Percentiles rank a stretch among this genome's conserved stretches.
These are phyloP conservation scores for Laticauda laticaudata DNA, from an alignment of 2,113 vertebrate genomes.

Conservation along the genomic window DNA sequence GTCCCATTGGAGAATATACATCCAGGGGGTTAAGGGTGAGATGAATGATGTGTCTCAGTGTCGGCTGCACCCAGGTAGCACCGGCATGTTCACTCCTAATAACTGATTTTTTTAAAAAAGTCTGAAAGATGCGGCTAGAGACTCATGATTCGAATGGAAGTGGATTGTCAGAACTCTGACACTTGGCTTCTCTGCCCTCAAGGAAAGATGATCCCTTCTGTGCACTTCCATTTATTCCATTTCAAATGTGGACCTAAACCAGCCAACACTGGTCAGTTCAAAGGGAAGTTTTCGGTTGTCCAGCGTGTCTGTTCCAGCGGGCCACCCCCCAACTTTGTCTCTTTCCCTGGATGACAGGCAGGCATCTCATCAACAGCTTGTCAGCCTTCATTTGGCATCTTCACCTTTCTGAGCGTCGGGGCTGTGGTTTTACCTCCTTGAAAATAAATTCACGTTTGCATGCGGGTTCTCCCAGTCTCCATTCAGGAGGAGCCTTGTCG, in stretches of 20 bases:
- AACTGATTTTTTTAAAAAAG: too few relatives aligned
- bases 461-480: constrained; percentile 9
- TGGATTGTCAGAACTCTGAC: too few relatives aligned
- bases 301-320: not conserved
- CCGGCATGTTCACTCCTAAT: too few relatives aligned
- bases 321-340: not conserved
- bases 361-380: constrained; percentile 24
- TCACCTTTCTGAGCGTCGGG: constrained; percentile 10
- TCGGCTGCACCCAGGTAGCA: too few relatives aligned
- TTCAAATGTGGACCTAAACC: constrained; percentile 13
- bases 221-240: constrained; percentile 29
- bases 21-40: too few relatives aligned
- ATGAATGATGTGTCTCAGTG: too few relatives aligned
- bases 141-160: too few relatives aligned
- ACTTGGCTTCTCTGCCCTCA: not conserved
- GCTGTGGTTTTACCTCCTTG: constrained; percentile 35
- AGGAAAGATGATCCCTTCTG: not conserved
- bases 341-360: not conserved
- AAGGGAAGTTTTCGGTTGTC: constrained; percentile 35
- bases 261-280: constrained; percentile 41
- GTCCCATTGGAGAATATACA: too few relatives aligned
- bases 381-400: constrained; percentile 47
- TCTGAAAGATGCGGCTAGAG: too few relatives aligned
- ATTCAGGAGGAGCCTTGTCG: not conserved
- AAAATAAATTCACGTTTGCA: constrained; percentile 29